Evolutionary conservation across 2,888 invertebrate species (phyloP).

Genomic region (Acanthococcus lagerstroemiae): DNA sequence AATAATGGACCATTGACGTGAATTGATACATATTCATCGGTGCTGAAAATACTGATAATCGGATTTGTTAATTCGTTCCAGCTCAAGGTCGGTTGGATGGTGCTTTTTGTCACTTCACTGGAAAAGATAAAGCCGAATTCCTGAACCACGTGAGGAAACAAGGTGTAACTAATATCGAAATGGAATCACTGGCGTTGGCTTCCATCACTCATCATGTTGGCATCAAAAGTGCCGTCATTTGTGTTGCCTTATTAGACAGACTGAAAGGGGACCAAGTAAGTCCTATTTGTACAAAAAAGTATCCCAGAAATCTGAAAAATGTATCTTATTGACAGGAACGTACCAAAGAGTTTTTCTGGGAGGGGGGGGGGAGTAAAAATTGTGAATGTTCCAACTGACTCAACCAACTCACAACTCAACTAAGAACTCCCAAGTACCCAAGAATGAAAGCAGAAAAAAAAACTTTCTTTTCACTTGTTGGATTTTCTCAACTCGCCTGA

Average conservation of each 20-base stretch:
- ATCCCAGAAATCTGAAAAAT: no score
- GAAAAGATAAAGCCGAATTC: slow-evolving; percentile 80
- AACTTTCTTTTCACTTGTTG: no score
- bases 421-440: no score
- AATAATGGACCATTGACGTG: not conserved
- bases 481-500: no score
- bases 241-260: slow-evolving; percentile 84
- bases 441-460: no score
- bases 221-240: slow-evolving; percentile 84
- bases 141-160: slow-evolving; percentile 60
- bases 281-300: no score
- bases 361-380: no score
- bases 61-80: slow-evolving; percentile 40
- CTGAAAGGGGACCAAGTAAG: slow-evolving; percentile 86
- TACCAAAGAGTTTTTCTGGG: no score
- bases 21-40: not conserved
- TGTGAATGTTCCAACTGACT: no score
- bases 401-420: no score
- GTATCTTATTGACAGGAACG: no score
- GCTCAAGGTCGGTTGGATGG: slow-evolving; percentile 93
- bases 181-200: slow-evolving; percentile 90
- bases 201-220: slow-evolving; percentile 89
- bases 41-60: no score
- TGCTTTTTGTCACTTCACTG: slow-evolving; percentile 88
- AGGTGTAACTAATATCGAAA: slow-evolving; percentile 91